Evolutionary conservation across 2,113 vertebrate genomes (phyloP), one percentile per base, ranked within the genome.

Genomic region (Bujurquina vittata): DNA sequence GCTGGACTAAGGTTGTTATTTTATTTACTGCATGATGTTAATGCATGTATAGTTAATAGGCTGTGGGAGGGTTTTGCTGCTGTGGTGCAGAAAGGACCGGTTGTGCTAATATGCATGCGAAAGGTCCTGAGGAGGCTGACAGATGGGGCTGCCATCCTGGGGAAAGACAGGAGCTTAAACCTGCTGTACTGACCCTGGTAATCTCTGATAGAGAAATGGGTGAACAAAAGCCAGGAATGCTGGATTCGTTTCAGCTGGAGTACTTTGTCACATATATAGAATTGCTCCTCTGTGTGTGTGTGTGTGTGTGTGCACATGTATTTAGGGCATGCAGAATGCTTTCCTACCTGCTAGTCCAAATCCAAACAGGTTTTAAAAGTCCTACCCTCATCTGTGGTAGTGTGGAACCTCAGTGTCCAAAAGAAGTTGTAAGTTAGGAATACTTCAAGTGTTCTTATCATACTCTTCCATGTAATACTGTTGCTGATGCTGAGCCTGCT

Each of bases 141-240:
- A 93, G 92, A 94, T 93, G 91, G 92, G 87, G 55, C 77, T 61
- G 87, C 73, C 63, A 65, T 84, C 86, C 52, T 56, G 75, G 73
- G 75, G 74, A 26, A 29, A 79, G 78, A 87, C 77, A 88, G 79
- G 65, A 90, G 93, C 88, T 93, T 91, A 92, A 81, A 87, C 43
- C 60, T 55, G n/a, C 84, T 77, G 78, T 35, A 22, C 72, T 91
- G 84, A 93, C 83, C 87, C 79, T 18, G 26, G 17, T 91, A 87
- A 92, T 92, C 90, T 88, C 58, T 78, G 43, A 73, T 49, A 72
- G 14, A 75, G 15, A 67, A 52, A 37, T 15, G 14, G 40, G 74
- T 57, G 31, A 86, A 82, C 57, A 75, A 83, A 81, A 89, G 60
- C 58, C 67, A 58, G 26, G n/a, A 79, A 43, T 22, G 10, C 7